Evolutionary conservation across 1,140 invertebrate genomes (phyloP).

Genomic region (Drosophila elegans): DNA sequence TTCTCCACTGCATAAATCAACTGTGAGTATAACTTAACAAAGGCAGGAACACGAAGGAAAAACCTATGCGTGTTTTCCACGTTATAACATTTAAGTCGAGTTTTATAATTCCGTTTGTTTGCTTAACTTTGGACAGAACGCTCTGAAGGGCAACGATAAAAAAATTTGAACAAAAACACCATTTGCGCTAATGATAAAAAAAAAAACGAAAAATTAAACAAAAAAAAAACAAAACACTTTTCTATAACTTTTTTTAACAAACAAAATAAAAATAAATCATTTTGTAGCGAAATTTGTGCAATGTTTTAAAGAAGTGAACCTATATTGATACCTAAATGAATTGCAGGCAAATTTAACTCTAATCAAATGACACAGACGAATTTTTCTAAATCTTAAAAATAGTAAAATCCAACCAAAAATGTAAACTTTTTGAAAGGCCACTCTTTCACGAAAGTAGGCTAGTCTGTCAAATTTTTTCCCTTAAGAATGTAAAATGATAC

Average conservation of each 20-base stretch:
- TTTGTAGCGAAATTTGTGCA: conserved; percentile 81
- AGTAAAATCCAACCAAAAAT: conserved; percentile 19
- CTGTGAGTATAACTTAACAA: conserved; percentile 70
- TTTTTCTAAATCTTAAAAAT: conserved; percentile 63
- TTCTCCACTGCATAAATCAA: conserved; percentile 76
- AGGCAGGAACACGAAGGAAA: conserved; percentile 21
- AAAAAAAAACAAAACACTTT: conserved; percentile 62
- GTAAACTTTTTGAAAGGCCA: conserved; percentile 19
- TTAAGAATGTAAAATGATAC: conserved; percentile 9
- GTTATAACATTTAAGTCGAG: conserved; percentile 55
- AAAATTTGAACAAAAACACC: conserved; percentile 55
- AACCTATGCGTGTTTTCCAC: conserved; percentile 42
- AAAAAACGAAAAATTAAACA: conserved; percentile 15
- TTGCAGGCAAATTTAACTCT: conserved; percentile 62
- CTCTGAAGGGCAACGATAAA: conserved; percentile 60
- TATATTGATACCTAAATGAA: conserved; percentile 50
- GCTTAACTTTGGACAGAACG: conserved; percentile 68
- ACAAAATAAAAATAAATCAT: conserved; percentile 52
- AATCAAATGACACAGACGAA: conserved; percentile 71
- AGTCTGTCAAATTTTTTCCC: conserved; percentile 3
- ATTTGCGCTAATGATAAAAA: conserved; percentile 53
- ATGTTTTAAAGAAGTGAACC: conserved; percentile 65
- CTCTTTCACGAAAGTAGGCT: conserved; percentile 17
- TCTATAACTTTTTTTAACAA: conserved; percentile 81
- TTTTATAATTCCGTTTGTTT: conserved; percentile 52